Evolutionary conservation across 2,113 vertebrate genomes (phyloP).

Genomic region (Podarcis muralis): DNA sequence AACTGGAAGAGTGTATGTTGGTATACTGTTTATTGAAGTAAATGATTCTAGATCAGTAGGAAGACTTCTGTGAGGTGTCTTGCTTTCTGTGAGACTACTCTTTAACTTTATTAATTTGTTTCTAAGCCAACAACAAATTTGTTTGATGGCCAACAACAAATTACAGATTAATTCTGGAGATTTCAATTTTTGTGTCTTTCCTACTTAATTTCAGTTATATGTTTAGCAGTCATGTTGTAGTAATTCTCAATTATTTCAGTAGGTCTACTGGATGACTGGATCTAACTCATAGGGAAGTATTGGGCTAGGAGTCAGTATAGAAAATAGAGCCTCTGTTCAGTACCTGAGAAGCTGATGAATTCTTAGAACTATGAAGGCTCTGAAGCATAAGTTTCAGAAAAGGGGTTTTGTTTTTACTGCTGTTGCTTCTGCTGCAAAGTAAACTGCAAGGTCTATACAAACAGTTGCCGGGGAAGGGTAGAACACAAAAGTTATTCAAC

Average conservation of each 20-base stretch:
- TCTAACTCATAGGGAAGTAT: background rate
- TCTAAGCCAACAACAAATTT: background rate
- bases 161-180: background rate
- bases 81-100: background rate
- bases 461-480: constrained; percentile 2
- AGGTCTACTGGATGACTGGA: background rate
- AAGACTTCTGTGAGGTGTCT: background rate
- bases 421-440: constrained; percentile 9
- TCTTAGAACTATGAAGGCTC: constrained; percentile 1
- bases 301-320: background rate
- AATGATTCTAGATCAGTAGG: background rate
- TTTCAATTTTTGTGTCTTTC: background rate
- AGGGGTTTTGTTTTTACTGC: background rate
- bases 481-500: constrained; percentile 23
- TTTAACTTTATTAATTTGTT: background rate
- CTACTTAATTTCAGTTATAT: background rate
- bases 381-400: background rate
- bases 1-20: background rate
- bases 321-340: background rate
- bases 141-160: background rate
- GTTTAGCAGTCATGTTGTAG: constrained; percentile 57
- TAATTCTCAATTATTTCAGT: background rate
- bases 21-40: background rate
- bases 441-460: background rate
- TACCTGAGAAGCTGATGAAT: background rate